Percentiles rank a stretch among this genome's conserved stretches.
Evolutionary conservation across 2,113 vertebrate species (phyloP).

Genomic region (Anoplopoma fimbria): DNA sequence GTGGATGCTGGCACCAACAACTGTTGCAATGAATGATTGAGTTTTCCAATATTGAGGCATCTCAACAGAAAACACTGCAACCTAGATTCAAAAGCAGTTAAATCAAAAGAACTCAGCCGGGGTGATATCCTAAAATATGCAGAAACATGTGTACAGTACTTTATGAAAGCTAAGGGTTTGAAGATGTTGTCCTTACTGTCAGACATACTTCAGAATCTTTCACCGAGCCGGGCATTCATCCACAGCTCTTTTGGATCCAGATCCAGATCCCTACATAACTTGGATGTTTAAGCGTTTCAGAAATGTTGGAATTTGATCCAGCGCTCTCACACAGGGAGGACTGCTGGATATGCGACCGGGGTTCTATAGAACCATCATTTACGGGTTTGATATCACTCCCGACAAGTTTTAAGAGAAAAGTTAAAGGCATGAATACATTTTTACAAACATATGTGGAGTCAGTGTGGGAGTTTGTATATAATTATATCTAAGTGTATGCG

Average conservation of each 20-base stretch:
- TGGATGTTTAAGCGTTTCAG: constrained; percentile 38
- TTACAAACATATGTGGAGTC: neutral
- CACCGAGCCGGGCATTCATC: constrained; percentile 33
- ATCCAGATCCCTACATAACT: constrained; percentile 53
- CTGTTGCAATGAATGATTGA: neutral
- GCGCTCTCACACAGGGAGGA: neutral
- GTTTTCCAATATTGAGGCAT: neutral
- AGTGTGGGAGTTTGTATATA: neutral
- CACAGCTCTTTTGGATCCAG: constrained; percentile 21
- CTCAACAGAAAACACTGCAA: constrained; percentile 12
- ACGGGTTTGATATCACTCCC: no score
- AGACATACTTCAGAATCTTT: constrained; percentile 6
- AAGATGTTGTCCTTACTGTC: neutral
- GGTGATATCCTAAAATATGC: neutral
- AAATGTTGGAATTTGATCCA: constrained; percentile 17
- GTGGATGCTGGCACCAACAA: neutral
- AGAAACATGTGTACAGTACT: neutral
- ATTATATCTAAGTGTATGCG: neutral
- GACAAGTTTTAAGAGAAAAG: neutral
- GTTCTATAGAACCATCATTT: neutral
- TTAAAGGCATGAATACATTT: neutral
- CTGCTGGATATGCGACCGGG: constrained; percentile 11
- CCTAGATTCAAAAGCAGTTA: neutral
- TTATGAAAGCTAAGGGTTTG: neutral
- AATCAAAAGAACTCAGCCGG: neutral